Base-by-base conservation (phyloP, 2,888 invertebrate genomes). In the Oasisia sp. region DNA sequence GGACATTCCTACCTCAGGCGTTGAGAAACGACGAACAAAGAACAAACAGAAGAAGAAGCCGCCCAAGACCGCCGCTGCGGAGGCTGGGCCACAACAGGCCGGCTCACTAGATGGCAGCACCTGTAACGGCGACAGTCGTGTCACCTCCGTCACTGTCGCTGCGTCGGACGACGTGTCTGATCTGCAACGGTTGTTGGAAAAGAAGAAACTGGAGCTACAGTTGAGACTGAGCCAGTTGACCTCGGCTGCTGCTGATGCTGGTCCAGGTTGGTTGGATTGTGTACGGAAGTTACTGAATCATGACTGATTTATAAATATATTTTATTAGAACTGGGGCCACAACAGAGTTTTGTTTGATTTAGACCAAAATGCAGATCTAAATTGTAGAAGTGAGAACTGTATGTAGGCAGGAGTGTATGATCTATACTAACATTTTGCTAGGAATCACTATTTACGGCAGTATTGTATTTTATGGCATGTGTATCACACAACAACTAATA, bases 151-250 rank as follows among this genome's bases (percentile, higher is more conserved):
- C 32, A 32, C 32, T 14, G 32, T 19, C 32, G 90, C 38, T 90
- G 90, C 5, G 32, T 19, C 32, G 32, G 90, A 19, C 14, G 90
- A 44, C 90, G 89, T 93, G 32, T 91, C 93, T 32, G 93, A 94
- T n/a, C 91, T 94, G 50, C 93, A 94, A 45, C 90, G 89, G 50
- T 91, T 94, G 74, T 92, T 94, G 92, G 93, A 94, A n/a, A 58
- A 93, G 92, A 95, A 94, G 92, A 93, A 93, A 89, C 91, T 91
- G 89, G 94, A 94, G 92, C 91, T 94, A 32, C 89, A 89, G 5
- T 11, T n/a, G 89, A 74, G 89, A 32, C 38, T 44, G 89, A 32
- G n/a, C 27, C 74, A 74, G 27, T 19, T 74, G 7, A n/a, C 38
- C 38, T 2, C 19, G 9, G 56, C 74, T 74, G 74, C 27, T 27